Percentiles rank a stretch among this genome's conserved stretches.
Conservation (phyloP, 2,888 invertebrate genomes). For the Cerastis rubricosa region DNA sequence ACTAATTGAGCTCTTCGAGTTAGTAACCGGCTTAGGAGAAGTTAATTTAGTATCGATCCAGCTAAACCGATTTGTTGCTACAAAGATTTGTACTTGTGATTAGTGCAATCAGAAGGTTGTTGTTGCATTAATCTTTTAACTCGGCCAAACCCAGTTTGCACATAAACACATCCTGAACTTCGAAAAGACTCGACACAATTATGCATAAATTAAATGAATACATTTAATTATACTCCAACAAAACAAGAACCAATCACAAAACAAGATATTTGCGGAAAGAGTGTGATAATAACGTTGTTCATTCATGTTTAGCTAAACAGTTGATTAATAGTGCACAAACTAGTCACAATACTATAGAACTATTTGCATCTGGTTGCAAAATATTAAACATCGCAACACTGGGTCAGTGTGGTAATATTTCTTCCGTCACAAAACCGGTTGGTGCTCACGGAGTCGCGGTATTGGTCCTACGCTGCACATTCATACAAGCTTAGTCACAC, state of each 20-base stretch:
- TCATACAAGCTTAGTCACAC: slow-evolving; percentile 59
- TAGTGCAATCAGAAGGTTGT: neutral
- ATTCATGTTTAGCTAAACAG: slow-evolving; percentile 26
- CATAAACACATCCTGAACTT: neutral
- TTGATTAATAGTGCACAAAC: slow-evolving; percentile 36
- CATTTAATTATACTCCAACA: slow-evolving; percentile 8
- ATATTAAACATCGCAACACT: slow-evolving; percentile 55
- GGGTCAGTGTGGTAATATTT: slow-evolving; percentile 63
- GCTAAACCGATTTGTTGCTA: neutral
- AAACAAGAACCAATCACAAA: slow-evolving; percentile 31
- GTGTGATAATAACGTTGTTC: slow-evolving; percentile 17
- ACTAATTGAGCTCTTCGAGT: slow-evolving; percentile 15
- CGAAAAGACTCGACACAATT: neutral
- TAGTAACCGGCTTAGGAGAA: slow-evolving; percentile 8
- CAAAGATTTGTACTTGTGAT: neutral
- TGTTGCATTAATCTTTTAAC: neutral
- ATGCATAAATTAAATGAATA: neutral
- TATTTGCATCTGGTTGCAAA: slow-evolving; percentile 42
- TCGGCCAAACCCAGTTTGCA: neutral
- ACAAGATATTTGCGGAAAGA: slow-evolving; percentile 37
- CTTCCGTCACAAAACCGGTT: slow-evolving; percentile 65
- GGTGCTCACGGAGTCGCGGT: slow-evolving; percentile 32
- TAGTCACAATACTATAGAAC: slow-evolving; percentile 21
- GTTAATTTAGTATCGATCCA: slow-evolving; percentile 10
- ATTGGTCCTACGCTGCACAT: slow-evolving; percentile 46